Base-by-base conservation (phyloP, 1,140 invertebrate species). In the Drosophila insularis region DNA sequence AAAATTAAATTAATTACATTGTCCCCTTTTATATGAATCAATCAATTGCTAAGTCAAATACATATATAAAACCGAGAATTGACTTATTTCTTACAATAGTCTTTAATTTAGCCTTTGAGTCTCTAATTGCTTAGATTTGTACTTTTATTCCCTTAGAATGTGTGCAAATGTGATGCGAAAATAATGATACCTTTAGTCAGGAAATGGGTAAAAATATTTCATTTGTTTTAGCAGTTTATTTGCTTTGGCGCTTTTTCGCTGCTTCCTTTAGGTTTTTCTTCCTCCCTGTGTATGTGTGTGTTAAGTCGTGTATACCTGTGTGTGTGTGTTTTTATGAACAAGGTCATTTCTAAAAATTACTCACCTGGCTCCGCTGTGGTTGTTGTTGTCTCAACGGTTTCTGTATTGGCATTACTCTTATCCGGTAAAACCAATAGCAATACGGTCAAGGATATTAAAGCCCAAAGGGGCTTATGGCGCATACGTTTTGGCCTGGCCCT, bases 321-420 rank as follows among this genome's bases (percentile, higher is more conserved):
- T 56, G 17, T 62, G 46, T 54, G 32, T 39, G 43, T 37, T 17
- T 43, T 31, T 63, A 56, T 37, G 13, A 46, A 55, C 63, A 77
- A 72, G 43, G 74, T 31, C 46, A 39, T 14, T 10, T 14, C 14
- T 40, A 21, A 43, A 58, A 75, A 74, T 60, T 56, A 74, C 89
- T 87, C 69, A 91, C 89, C 89, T 81, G 89, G 89, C 78, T 91
- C 89, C 50, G 80, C 71, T 35, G 89, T 91, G 53, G 89, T 91
- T 43, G 81, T 91, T 40, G 81, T 91, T 40, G 80, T 68, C 66
- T 86, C 80, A 1, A 76, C 78, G 21, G 80, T 76, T 68, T 90
- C 85, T 40, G 85, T 84, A 63, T 80, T 90, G 68, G 82, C 81
- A 63, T 81, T 77, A 53, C 89, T 89, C 63, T 87, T 89, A 70